Evolutionary conservation across 2,797 vertebrate species (phyloP).

Genomic region (Petrocephalus sullivani): DNA sequence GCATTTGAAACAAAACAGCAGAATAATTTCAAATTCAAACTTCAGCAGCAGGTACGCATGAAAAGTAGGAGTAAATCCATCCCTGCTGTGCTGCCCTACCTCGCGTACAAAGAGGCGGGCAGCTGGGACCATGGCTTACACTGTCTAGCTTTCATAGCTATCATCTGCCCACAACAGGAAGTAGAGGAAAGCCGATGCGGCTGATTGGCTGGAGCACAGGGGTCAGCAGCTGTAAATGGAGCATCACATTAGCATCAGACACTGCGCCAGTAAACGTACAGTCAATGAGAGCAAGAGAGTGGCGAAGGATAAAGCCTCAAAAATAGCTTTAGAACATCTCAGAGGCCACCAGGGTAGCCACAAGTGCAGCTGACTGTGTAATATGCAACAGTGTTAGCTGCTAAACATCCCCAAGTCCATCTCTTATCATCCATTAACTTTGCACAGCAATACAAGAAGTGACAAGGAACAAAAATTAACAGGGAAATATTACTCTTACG

Average conservation of each 20-base stretch:
- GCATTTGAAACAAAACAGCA: background rate
- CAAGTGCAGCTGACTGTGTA: background rate
- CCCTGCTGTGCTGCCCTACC: background rate
- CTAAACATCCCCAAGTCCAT: background rate
- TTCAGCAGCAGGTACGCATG: background rate
- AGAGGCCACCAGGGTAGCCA: background rate
- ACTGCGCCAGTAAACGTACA: conserved; percentile 19
- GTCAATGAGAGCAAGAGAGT: conserved; percentile 32
- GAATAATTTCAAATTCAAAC: background rate
- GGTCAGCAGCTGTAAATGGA: conserved; percentile 48
- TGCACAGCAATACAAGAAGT: background rate
- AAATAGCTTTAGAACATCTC: background rate
- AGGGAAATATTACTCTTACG: background rate
- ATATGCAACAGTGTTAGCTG: background rate
- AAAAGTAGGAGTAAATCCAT: background rate
- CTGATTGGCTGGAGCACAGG: conserved; percentile 42
- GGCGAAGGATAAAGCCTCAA: conserved; percentile 23
- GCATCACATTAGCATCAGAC: conserved; percentile 15
- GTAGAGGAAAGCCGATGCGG: conserved; percentile 34
- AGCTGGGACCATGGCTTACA: conserved; percentile 36
- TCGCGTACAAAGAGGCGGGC: background rate
- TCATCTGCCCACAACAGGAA: conserved; percentile 40
- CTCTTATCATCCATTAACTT: background rate
- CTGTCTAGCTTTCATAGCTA: conserved; percentile 46
- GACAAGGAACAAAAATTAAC: background rate